A percentile compares a stretch with the other conserved stretches of the same genome.
phyloP scores from a whole-genome alignment of 2,113 vertebrate genomes.

The Datnioides undecimradiatus region DNA sequence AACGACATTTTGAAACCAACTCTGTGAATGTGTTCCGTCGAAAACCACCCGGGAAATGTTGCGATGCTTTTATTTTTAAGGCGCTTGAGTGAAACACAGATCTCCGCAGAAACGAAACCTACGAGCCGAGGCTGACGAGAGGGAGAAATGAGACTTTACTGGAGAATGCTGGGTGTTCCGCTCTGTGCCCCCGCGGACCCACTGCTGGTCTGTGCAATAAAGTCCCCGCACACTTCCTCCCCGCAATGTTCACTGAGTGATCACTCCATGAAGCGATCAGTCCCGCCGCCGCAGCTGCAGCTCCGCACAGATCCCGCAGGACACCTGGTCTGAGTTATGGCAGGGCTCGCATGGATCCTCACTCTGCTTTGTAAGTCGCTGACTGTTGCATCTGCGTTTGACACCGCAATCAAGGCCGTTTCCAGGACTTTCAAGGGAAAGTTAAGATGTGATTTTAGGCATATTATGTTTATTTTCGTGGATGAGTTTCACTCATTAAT shows the following conservation, averaged over 20 bases:
- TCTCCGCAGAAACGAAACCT: conserved; percentile 13
- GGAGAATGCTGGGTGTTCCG: neutral
- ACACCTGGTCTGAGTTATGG: conserved; percentile 6
- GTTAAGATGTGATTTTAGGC: no score
- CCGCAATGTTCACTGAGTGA: neutral
- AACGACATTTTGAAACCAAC: no score
- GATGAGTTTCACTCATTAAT: no score
- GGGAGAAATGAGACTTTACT: neutral
- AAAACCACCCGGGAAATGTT: neutral
- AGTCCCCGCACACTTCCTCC: neutral
- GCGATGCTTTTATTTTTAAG: conserved; percentile 5
- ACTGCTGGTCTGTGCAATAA: conserved; percentile 18
- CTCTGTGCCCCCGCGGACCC: neutral
- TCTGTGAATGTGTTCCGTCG: no score
- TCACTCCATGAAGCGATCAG: neutral
- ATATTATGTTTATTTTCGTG: no score
- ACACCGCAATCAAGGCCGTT: neutral
- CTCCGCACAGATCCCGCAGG: no score
- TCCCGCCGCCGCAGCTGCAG: neutral
- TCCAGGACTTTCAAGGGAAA: no score
- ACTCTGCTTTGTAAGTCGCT: conserved; percentile 49
- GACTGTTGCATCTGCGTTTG: neutral
- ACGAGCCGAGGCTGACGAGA: neutral
- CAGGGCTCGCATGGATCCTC: conserved; percentile 34
- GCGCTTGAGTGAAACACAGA: no score